A percentile compares a stretch with the other conserved stretches of the same genome.
These are phyloP conservation scores for Drosophila kanapiae DNA, from an alignment of 1,140 invertebrate species.

Conservation along the genomic window DNA sequence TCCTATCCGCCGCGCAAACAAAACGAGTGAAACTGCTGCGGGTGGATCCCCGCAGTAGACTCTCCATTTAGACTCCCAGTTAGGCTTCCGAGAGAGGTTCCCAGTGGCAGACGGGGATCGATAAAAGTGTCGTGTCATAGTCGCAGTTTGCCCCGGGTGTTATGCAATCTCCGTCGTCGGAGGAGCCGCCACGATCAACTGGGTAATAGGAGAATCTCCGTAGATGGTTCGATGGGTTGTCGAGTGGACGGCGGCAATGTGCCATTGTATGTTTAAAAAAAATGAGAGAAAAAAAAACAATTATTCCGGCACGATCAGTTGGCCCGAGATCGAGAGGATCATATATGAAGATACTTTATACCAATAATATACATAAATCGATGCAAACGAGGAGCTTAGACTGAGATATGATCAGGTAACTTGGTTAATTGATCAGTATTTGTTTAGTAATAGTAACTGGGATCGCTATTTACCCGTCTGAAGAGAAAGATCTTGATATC, in stretches of 20 bases:
- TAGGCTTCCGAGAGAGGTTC: neutral
- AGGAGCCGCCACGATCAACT: conserved; percentile 11
- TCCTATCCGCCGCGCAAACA: neutral
- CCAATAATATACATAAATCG: neutral
- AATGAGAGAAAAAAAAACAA: neutral
- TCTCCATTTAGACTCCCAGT: neutral
- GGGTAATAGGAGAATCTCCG: conserved; percentile 16
- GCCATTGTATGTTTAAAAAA: neutral
- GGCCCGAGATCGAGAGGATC: neutral
- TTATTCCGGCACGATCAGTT: neutral
- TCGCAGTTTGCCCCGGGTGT: conserved; percentile 1
- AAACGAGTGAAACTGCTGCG: conserved; percentile 6
- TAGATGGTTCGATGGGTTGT: conserved; percentile 4
- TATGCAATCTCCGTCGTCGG: conserved; percentile 6
- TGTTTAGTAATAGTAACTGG: neutral
- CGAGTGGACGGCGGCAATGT: neutral
- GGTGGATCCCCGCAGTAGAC: conserved; percentile 2
- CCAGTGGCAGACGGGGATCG: conserved; percentile 17
- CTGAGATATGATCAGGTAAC: neutral
- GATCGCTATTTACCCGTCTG: neutral
- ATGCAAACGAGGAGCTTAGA: no score
- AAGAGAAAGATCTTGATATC: neutral
- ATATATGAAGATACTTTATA: neutral
- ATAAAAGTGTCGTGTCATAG: conserved; percentile 46
- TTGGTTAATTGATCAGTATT: neutral